Conservation (phyloP, 1,140 invertebrate genomes). For the Trichomalopsis sarcophagae region DNA sequence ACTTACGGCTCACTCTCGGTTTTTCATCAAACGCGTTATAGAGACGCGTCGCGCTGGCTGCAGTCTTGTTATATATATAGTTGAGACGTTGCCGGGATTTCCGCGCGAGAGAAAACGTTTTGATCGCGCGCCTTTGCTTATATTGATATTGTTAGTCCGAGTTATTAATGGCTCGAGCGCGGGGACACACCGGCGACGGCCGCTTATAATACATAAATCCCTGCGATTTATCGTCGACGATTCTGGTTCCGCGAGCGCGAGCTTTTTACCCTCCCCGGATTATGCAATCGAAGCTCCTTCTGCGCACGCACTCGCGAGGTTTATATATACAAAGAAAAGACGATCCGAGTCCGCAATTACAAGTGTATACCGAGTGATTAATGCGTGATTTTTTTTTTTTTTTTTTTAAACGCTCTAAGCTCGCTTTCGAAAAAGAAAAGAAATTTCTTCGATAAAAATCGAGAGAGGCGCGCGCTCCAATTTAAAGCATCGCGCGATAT, state of each 20-base stretch:
- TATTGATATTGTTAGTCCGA: not conserved
- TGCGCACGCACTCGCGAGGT: too few species aligned
- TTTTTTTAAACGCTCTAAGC: slow-evolving; percentile 11
- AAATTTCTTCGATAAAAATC: not conserved
- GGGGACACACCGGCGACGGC: too few species aligned
- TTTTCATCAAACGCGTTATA: too few species aligned
- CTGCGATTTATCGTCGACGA: not conserved
- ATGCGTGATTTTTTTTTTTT: not conserved
- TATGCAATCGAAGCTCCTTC: not conserved
- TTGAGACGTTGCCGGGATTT: not conserved
- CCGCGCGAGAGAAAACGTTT: not conserved
- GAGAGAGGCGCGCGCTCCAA: slow-evolving; percentile 38
- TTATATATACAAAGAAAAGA: not conserved
- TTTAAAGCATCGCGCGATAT: slow-evolving; percentile 50
- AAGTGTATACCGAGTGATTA: not conserved
- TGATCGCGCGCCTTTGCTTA: not conserved
- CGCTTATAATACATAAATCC: not conserved
- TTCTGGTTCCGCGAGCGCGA: not conserved
- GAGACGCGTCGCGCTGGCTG: too few species aligned
- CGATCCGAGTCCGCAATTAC: not conserved
- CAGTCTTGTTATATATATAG: not conserved
- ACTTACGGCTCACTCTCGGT: too few species aligned
- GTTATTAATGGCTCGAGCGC: not conserved
- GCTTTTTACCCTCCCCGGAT: not conserved
- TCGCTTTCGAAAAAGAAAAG: not conserved